Evolutionary conservation across 1,140 invertebrate genomes (phyloP).

Genomic region (roundworm (Caenorhabditis elegans)): WBcel235 BX284606.5:5649501-5650000

Average conservation of each 20-base stretch:
- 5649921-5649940: constrained; percentile 62
- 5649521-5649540: constrained; percentile 60
- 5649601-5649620: not conserved
- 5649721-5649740: constrained; percentile 63
- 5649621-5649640: no score
- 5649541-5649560: constrained; percentile 61
- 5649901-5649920: constrained; percentile 65
- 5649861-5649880: constrained; percentile 54
- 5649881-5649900: constrained; percentile 61
- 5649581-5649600: not conserved
- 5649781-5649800: constrained; percentile 65
- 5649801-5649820: constrained; percentile 45
- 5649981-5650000: constrained; percentile 48
- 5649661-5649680: no score
- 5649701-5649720: constrained; percentile 66
- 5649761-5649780: constrained; percentile 63
- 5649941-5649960: constrained; percentile 59
- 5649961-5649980: constrained; percentile 55
- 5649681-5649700: constrained; percentile 53
- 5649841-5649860: not conserved
- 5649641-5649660: no score
- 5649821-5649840: constrained; percentile 3
- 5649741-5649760: constrained; percentile 60
- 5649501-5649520: constrained; percentile 48
- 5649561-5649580: not conserved